These are phyloP conservation scores for Eleutherodactylus coqui DNA, from an alignment of 2,797 vertebrate species.

Conservation along the genomic window DNA sequence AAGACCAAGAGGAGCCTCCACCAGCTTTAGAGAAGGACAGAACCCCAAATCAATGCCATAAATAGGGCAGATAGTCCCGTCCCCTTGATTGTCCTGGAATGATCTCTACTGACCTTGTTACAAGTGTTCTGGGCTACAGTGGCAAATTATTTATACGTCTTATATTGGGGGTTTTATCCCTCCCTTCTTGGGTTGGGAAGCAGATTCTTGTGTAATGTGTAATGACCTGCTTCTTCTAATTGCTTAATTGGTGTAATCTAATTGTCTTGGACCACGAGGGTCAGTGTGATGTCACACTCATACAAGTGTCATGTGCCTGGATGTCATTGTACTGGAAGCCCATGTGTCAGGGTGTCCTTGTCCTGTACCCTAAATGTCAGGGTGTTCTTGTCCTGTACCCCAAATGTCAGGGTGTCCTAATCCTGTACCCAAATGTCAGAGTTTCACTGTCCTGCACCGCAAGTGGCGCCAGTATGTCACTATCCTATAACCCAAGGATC, in stretches of 20 bases:
- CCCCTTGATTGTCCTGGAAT: background rate
- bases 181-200: background rate
- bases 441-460: background rate
- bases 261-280: background rate
- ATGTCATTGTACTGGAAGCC: too few species aligned
- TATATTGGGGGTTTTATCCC: background rate
- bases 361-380: background rate
- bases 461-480: background rate
- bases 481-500: background rate
- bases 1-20: constrained; percentile 19
- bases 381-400: background rate
- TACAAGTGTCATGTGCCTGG: background rate
- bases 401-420: background rate
- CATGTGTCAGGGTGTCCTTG: background rate
- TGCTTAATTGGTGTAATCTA: background rate
- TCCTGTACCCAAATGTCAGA: background rate
- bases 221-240: background rate
- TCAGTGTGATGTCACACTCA: background rate
- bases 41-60: background rate
- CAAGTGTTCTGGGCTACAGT: background rate
- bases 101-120: background rate
- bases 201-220: background rate
- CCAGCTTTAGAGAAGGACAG: background rate
- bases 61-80: background rate
- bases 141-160: background rate